Percentiles rank a stretch among this genome's conserved stretches.
Conservation (phyloP, 1,140 invertebrate genomes). For the Bilobella aurantiaca region DNA sequence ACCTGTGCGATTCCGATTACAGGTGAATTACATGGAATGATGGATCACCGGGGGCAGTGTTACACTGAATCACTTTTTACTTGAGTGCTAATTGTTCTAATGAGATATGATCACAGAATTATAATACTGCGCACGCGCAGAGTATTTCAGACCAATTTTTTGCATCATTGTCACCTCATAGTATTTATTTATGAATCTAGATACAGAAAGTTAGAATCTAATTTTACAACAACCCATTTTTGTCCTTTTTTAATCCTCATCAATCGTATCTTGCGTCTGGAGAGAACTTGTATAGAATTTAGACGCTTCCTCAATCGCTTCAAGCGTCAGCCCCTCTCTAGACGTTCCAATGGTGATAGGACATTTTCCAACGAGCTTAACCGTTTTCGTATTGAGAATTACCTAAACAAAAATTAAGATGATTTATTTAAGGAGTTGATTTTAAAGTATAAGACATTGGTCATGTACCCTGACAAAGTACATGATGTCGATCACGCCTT, state of each 20-base stretch:
- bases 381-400: not conserved
- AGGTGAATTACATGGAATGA: not conserved
- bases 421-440: not conserved
- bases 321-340: not conserved
- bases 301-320: not conserved
- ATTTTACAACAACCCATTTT: no score
- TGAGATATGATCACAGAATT: no score
- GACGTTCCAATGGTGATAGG: not conserved
- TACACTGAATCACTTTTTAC: no score
- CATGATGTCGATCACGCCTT: not conserved
- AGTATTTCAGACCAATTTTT: no score
- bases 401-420: not conserved
- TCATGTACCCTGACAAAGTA: constrained; percentile 1
- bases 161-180: no score
- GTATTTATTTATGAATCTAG: no score
- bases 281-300: constrained; percentile 4
- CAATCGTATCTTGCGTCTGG: not conserved
- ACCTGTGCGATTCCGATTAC: not conserved
- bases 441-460: not conserved
- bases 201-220: not conserved
- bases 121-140: no score
- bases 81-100: no score
- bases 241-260: no score
- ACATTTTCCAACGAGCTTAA: not conserved
- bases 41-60: no score